Evolutionary conservation across 2,113 vertebrate species (phyloP).

Genomic region (Cyanoramphus novaezelandiae): DNA sequence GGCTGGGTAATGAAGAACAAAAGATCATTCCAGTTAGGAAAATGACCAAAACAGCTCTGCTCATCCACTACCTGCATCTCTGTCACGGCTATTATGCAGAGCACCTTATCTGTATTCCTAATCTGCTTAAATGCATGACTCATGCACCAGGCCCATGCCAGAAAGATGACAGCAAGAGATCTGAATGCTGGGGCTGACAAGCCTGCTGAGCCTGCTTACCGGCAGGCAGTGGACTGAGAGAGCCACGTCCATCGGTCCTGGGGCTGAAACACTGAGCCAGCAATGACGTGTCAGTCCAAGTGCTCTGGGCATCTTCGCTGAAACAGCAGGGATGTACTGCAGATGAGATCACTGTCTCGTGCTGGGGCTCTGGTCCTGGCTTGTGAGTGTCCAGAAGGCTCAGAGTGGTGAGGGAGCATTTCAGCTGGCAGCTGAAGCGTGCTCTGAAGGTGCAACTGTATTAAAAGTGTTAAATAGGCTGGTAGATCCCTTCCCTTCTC

Average conservation of each 20-base stretch:
- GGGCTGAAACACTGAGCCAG: neutral
- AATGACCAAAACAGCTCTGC: conserved; percentile 11
- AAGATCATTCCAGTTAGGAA: conserved; percentile 18
- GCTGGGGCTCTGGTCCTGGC: neutral
- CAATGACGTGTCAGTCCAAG: rapidly evolving
- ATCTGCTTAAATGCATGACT: conserved; percentile 56
- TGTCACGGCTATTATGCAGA: neutral
- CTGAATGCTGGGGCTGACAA: neutral
- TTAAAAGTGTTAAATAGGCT: neutral
- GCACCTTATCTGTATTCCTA: conserved; percentile 18
- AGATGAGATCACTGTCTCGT: neutral
- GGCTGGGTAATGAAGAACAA: neutral
- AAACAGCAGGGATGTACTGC: rapidly evolving
- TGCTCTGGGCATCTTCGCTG: neutral
- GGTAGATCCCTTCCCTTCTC: neutral
- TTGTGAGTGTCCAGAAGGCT: neutral
- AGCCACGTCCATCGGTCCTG: rapidly evolving
- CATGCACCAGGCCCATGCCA: neutral
- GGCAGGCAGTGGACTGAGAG: rapidly evolving
- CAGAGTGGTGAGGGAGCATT: neutral
- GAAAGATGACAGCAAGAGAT: neutral
- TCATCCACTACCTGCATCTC: conserved; percentile 2
- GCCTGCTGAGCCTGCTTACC: neutral
- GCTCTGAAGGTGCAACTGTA: neutral
- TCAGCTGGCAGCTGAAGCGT: neutral